These are phyloP conservation scores for Habroteleia sp. DNA, from an alignment of 2,888 invertebrate genomes.

Conservation along the genomic window DNA sequence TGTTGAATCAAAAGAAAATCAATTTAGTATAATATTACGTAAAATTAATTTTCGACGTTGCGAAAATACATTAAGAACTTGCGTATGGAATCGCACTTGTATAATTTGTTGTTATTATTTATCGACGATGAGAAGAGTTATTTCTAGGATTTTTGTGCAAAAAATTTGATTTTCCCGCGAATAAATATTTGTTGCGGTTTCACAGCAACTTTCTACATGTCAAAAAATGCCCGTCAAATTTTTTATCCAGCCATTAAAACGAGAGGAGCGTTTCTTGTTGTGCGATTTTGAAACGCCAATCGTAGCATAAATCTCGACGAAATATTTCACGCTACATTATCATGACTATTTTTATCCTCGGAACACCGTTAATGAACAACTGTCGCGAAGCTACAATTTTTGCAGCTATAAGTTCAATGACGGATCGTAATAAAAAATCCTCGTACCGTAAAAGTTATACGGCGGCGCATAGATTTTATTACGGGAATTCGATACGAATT, in stretches of 20 bases:
- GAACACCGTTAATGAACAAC: slow-evolving; percentile 6
- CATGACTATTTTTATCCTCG: background rate
- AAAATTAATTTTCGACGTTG: slow-evolving; percentile 4
- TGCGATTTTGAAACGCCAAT: slow-evolving; percentile 12
- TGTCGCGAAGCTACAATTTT: slow-evolving; percentile 5
- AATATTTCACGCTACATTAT: slow-evolving; percentile 11
- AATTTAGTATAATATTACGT: background rate
- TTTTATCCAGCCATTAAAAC: slow-evolving; percentile 1
- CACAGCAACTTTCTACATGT: slow-evolving; percentile 32
- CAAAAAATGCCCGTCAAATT: slow-evolving; percentile 1
- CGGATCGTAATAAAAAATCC: slow-evolving; percentile 33
- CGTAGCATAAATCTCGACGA: slow-evolving; percentile 3
- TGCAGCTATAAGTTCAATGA: slow-evolving; percentile 30
- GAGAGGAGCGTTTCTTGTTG: background rate
- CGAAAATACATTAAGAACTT: no score
- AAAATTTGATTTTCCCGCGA: slow-evolving; percentile 12
- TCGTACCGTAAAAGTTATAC: slow-evolving; percentile 11
- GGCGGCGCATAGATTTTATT: slow-evolving; percentile 8
- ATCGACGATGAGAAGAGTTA: slow-evolving; percentile 9
- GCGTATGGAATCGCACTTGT: slow-evolving; percentile 9
- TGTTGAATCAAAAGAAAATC: slow-evolving; percentile 4
- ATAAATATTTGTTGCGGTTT: slow-evolving; percentile 23
- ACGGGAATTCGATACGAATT: slow-evolving; percentile 44
- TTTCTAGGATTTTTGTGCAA: no score
- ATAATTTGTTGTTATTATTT: slow-evolving; percentile 6